Evolutionary conservation across 2,113 vertebrate species (phyloP).

Genomic region (Equus przewalskii): DNA sequence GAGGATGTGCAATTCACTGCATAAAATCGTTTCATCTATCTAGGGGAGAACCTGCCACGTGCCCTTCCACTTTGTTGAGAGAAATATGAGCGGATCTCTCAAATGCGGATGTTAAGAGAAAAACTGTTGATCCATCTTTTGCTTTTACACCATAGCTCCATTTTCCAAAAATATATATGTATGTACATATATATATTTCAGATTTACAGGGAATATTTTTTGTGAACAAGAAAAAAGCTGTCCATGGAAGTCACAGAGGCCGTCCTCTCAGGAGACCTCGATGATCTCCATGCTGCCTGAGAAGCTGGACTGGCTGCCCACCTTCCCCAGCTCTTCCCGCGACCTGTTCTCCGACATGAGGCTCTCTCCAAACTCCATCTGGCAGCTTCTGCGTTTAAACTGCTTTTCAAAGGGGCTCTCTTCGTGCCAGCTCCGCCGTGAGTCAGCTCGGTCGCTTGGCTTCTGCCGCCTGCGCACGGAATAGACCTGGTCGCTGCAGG

Average conservation of each 20-base stretch:
- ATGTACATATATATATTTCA: conserved; percentile 84
- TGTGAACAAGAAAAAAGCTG: neutral
- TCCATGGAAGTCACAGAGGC: neutral
- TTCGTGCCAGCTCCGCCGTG: conserved; percentile 96
- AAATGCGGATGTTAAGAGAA: neutral
- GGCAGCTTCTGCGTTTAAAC: conserved; percentile 96
- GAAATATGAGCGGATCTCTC: conserved; percentile 63
- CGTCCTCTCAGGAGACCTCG: conserved; percentile 93
- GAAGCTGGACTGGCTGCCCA: conserved; percentile 94
- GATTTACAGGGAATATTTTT: conserved; percentile 87
- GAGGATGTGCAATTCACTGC: conserved; percentile 67
- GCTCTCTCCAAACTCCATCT: conserved; percentile 97
- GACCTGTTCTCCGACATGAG: conserved; percentile 90
- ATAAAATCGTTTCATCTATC: conserved; percentile 3
- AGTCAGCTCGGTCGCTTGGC: conserved; percentile 90
- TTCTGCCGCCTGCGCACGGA: conserved; percentile 91
- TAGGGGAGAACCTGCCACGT: conserved; percentile 47
- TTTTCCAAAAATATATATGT: conserved; percentile 80
- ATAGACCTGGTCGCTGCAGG: conserved; percentile 86
- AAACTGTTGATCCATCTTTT: neutral
- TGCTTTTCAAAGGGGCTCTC: conserved; percentile 99
- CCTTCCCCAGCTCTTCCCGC: conserved; percentile 93
- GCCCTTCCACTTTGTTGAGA: conserved; percentile 58
- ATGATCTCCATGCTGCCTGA: conserved; percentile 99
- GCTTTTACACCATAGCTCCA: conserved; percentile 74